Conservation (phyloP, 2,797 vertebrate species). For the Mormyrus proboscirostris region DNA sequence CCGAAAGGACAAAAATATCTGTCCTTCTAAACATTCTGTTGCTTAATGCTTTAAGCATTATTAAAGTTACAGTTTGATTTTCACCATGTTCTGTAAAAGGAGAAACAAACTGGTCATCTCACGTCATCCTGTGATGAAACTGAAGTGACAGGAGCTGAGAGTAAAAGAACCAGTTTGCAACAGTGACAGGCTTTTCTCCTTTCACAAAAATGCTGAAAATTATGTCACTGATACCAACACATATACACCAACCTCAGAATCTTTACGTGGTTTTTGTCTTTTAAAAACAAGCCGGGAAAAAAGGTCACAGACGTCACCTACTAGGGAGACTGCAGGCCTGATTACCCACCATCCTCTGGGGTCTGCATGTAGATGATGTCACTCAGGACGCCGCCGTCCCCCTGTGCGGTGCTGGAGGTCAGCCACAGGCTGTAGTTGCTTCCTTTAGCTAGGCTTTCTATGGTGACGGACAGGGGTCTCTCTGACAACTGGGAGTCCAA, state of each 20-base stretch:
- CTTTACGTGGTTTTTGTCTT: conserved; percentile 58
- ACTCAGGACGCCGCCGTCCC: conserved; percentile 81
- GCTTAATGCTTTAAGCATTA: not conserved
- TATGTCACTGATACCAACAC: not conserved
- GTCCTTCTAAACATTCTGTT: not conserved
- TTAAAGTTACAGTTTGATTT: conserved; percentile 21
- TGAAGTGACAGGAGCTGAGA: conserved; percentile 32
- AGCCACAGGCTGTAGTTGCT: conserved; percentile 83
- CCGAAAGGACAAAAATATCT: not conserved
- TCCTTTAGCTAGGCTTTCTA: conserved; percentile 73
- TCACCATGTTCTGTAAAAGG: conserved; percentile 49
- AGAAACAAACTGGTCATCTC: conserved; percentile 53
- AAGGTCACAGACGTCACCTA: conserved; percentile 47
- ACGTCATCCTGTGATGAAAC: conserved; percentile 13
- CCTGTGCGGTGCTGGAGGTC: conserved; percentile 78
- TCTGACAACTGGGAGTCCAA: conserved; percentile 42
- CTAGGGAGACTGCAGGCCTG: not conserved
- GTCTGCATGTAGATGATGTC: conserved; percentile 66
- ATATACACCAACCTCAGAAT: conserved; percentile 32
- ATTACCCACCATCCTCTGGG: conserved; percentile 82
- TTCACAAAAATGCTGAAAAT: conserved; percentile 48
- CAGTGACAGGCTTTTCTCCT: conserved; percentile 47
- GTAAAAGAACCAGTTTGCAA: conserved; percentile 50
- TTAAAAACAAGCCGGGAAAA: conserved; percentile 46
- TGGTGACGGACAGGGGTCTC: conserved; percentile 53